Base-by-base conservation (phyloP, 2,888 invertebrate species). In the Malachius bipustulatus region DNA sequence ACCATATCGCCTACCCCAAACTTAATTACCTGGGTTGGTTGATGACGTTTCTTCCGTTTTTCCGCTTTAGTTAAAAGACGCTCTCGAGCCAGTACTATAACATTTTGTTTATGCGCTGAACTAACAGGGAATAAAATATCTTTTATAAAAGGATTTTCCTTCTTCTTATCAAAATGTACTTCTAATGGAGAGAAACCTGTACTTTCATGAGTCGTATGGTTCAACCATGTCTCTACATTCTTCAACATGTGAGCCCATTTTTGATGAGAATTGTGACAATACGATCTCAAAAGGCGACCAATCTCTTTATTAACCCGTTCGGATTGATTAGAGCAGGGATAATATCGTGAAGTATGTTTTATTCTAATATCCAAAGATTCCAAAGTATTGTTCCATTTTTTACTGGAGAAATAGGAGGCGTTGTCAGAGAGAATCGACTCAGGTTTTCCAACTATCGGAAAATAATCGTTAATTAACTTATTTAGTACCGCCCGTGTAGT, bases 401-500 rank as follows among this genome's bases (percentile, higher is more conserved):
- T n/a, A 6, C 6, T 8, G 24, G 24, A 8, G 24, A 19, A 19
- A 6, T 19, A n/a, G 6, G 24, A 8, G 6, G 6, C 24, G n/a
- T 19, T 19, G 24, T 19, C 24, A 8, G 24, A 8, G 6, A 19
- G n/a, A 19, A 19, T n/a, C 24, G 24, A 6, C n/a, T n/a, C 6
- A 8, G 24, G 24, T 19, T 8, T n/a, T 19, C n/a, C 6, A 19
- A 19, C n/a, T 19, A 8, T 19, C 24, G n/a, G 6, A 19, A 19
- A 19, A 19, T 34, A 34, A 28, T 34, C 34, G n/a, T 8, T 34
- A 12, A 14, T 13, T 4, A 34, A 28, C 4, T 14, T 10, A 26
- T 28, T 34, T 14, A 34, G 28, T 10, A 34, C 28, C 6, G 34
- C 26, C 13, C n/a, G 27, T n/a, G 34, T 14, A 30, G 34, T 34